Evolutionary conservation across 92 coral and sea anemone genomes (phyloP).

Genomic region (Zoanthus sociatus): DNA sequence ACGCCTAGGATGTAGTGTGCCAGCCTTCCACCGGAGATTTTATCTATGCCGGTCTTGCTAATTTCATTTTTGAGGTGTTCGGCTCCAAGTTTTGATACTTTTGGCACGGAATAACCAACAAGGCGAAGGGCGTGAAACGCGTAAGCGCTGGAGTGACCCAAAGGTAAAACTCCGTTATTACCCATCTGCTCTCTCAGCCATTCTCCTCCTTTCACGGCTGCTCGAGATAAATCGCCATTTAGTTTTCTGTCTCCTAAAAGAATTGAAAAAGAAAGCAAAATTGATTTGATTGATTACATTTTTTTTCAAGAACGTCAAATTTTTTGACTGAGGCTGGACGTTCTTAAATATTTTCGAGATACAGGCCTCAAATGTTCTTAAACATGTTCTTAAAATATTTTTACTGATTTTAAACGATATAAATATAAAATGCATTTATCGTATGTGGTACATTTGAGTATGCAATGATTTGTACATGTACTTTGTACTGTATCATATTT

Average conservation of each 20-base stretch:
- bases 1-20: constrained; percentile 72
- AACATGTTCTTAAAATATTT: too few relatives aligned
- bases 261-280: not conserved
- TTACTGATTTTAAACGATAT: too few relatives aligned
- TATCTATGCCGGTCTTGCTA: constrained; percentile 31
- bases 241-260: constrained; percentile 69
- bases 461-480: too few relatives aligned
- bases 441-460: not conserved
- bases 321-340: not conserved
- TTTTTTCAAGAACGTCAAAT: not conserved
- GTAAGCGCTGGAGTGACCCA: constrained; percentile 63
- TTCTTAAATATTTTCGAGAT: too few relatives aligned
- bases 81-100: constrained; percentile 52
- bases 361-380: too few relatives aligned
- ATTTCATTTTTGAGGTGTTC: constrained; percentile 59
- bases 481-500: too few relatives aligned
- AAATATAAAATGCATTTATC: not conserved
- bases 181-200: constrained; percentile 66
- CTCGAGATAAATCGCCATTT: constrained; percentile 79
- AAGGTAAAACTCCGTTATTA: constrained; percentile 42
- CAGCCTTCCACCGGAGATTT: constrained; percentile 64
- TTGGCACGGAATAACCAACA: constrained; percentile 61
- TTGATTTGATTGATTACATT: not conserved
- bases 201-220: constrained; percentile 81
- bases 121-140: constrained; percentile 66